Base-by-base conservation (phyloP, 2,797 vertebrate genomes). In the Malacoraja senta region DNA sequence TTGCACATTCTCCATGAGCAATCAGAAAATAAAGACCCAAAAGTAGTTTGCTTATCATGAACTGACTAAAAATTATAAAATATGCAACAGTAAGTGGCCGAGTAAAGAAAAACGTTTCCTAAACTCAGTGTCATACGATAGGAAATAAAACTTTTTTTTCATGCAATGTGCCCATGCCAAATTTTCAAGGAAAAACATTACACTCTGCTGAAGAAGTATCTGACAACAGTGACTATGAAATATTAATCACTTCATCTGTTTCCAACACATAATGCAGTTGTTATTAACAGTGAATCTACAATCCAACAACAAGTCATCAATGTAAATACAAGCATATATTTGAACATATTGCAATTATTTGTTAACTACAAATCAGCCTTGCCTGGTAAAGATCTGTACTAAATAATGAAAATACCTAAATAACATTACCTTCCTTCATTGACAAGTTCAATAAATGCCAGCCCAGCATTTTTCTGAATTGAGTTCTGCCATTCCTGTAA, bases 401-500 rank as follows among this genome's bases (percentile, higher is more conserved):
- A 63, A 94, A 88, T 94, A 92, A 93, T 10, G 93, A 3, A 61
- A 94, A 93, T 71, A 44, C 81, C 38, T 92, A 88, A 91, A 58
- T 4, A 94, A 93, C 95, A 95, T 95, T 95, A 98, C 98, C 98
- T 97, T 96, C 98, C 98, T 96, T 99, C 98, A 78, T 99, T 99
- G 94, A 99, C 98, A 94, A 99, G 95, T 95, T 99, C 98, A 93
- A 99, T 98, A 93, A 98, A 99, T 93, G 98, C 98, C 91, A 99
- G 96, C 21, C 98, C 98, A 1, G 98, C 98, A 68, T 99, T 98
- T 96, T 99, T 99, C 96, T 99, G 98, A 95, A 99, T 99, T 77
- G 98, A 99, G 95, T 99, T 99, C 95, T 99, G 98, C 98, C 98
- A 99, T 94, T 98, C 98, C 98, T 98, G 95, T 10, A 93, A 81